Base-by-base conservation (phyloP, 2,888 invertebrate genomes). In the Drosophila putrida region DNA sequence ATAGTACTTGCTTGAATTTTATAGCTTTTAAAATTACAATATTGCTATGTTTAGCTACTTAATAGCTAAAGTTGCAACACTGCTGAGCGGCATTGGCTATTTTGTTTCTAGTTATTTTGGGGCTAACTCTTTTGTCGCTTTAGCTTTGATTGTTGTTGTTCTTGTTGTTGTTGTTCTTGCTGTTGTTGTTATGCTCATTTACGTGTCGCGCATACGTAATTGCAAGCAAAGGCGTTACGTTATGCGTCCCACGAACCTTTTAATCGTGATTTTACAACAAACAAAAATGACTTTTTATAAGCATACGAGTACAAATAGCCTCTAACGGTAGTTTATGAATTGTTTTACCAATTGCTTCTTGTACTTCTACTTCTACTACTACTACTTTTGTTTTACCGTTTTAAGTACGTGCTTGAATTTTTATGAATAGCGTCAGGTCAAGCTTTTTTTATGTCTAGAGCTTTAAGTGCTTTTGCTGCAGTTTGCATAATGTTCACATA, bases 161-260 rank as follows among this genome's bases (percentile, higher is more conserved):
- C 83, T 83, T 31, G 31, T 27, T 15, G 10, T 68, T 68, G 55
- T 57, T 60, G 43, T 83, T 86, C 6, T 31, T 31, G 31, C 15
- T 20, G 6, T 68, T 69, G 55, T 57, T 60, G 43, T 87, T 86
- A 88, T 87, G 84, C 69, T 78, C 72, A 75, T 80, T 78, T 87
- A 89, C 84, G 88, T 78, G 89, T 70, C 67, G 46, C 47, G 89
- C 81, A 84, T 84, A 83, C 84, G 88, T 87, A 89, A 89, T 89
- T 65, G 55, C 47, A 28, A 47, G 33, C 47, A 59, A 27, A 9
- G 10, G 27, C 73, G 46, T 66, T 72, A 63, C 78, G 67, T 78
- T 79, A 78, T 70, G 80, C 80, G 47, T 62, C 47, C 68, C 61
- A 58, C 80, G 74, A 46, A 63, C 59, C 27, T 41, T 28, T 44